Percentiles rank a stretch among this genome's conserved stretches.
Evolutionary conservation across 2,113 vertebrate genomes (phyloP).

Genomic region (Malurus elegans): DNA sequence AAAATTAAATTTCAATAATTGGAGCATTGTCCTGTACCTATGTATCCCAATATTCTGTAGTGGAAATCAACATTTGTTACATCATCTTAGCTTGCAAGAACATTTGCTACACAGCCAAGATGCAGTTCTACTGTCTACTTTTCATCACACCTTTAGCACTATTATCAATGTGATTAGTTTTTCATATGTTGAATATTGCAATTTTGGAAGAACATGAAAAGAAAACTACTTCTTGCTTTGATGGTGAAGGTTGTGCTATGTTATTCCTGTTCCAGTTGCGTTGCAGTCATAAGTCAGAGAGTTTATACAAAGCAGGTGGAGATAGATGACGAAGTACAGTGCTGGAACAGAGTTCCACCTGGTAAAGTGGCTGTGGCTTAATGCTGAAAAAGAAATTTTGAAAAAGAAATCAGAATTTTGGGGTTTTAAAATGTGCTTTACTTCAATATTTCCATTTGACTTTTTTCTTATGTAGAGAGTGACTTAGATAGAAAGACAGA

Average conservation of each 20-base stretch:
- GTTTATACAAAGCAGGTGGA: neutral
- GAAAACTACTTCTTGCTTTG: neutral
- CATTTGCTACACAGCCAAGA: neutral
- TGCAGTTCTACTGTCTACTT: neutral
- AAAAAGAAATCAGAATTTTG: neutral
- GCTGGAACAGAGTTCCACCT: neutral
- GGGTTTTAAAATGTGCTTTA: neutral
- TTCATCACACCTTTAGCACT: neutral
- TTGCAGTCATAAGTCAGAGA: neutral
- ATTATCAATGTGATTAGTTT: neutral
- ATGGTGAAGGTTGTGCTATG: neutral
- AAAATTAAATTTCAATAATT: neutral
- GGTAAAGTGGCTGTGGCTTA: neutral
- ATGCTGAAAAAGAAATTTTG: neutral
- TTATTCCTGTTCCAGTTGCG: neutral
- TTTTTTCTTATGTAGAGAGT: neutral
- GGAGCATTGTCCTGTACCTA: neutral
- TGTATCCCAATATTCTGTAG: neutral
- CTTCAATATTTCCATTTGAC: neutral
- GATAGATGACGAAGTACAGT: neutral
- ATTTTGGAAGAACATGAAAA: neutral
- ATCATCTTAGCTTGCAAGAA: neutral
- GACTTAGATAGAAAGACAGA: neutral
- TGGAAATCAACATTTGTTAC: neutral
- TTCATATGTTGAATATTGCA: neutral